Conservation (phyloP, 1,140 invertebrate species). For the Holotrichia oblita region DNA sequence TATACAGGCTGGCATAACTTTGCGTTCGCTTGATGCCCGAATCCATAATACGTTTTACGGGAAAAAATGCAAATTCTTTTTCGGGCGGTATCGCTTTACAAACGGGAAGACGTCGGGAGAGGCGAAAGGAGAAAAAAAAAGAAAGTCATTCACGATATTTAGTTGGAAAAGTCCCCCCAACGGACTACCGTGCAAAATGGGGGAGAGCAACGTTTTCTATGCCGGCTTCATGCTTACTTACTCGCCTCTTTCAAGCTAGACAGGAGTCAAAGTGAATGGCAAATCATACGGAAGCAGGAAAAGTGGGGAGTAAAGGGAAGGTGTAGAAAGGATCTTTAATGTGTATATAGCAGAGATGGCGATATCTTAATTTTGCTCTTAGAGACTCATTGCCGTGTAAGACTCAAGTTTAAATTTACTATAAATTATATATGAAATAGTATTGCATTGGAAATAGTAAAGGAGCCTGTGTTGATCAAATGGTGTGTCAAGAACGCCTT, state of each 20-base stretch:
- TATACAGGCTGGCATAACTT: background rate
- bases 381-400: no score
- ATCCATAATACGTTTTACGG: constrained; percentile 9
- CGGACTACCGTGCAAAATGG: background rate
- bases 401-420: no score
- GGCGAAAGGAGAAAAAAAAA: background rate
- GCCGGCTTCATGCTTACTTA: background rate
- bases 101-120: background rate
- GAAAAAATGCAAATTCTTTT: constrained; percentile 18
- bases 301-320: no score
- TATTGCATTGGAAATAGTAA: no score
- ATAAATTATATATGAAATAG: no score
- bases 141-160: constrained; percentile 17
- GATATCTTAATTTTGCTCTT: no score
- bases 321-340: no score
- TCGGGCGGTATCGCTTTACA: background rate
- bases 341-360: no score
- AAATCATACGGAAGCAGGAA: background rate
- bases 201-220: background rate
- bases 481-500: no score
- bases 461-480: no score
- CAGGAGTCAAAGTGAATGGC: background rate
- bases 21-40: background rate
- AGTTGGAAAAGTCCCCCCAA: background rate
- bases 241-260: background rate